Evolutionary conservation across 2,797 vertebrate species (phyloP).

Genomic region (Gallirallus australis): DNA sequence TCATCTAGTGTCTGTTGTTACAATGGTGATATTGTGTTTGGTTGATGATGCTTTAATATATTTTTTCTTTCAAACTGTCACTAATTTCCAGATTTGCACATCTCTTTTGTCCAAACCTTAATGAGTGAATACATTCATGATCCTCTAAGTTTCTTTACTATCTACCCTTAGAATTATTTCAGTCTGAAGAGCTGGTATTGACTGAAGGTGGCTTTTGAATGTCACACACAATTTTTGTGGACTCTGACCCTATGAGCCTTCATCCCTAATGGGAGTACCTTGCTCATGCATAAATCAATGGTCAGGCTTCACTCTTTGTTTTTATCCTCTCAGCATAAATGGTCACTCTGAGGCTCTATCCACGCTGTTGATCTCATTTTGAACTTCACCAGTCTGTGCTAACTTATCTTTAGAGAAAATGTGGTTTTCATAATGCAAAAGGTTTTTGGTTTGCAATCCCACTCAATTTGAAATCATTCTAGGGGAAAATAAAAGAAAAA

Average conservation of each 20-base stretch:
- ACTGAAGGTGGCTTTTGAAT: not conserved
- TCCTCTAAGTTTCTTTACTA: not conserved
- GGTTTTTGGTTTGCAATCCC: not conserved
- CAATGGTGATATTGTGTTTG: not conserved
- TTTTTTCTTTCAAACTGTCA: conserved; percentile 21
- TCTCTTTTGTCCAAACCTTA: not conserved
- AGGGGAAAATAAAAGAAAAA: not conserved
- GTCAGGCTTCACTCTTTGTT: not conserved
- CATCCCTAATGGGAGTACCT: not conserved
- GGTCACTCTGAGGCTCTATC: not conserved
- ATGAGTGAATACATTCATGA: not conserved
- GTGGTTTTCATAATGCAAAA: not conserved
- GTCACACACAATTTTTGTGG: not conserved
- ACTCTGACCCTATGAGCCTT: not conserved
- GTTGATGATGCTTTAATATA: not conserved
- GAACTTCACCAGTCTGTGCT: not conserved
- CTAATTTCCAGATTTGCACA: not conserved
- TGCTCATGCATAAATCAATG: not conserved
- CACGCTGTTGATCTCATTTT: not conserved
- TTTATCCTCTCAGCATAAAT: not conserved
- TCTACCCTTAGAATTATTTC: not conserved
- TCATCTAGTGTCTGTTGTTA: conserved; percentile 1
- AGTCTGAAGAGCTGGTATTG: not conserved
- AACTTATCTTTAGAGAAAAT: not conserved
- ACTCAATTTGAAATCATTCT: not conserved